These are phyloP conservation scores for Ephialtes manifestator DNA, from an alignment of 2,888 invertebrate species.

Conservation along the genomic window DNA sequence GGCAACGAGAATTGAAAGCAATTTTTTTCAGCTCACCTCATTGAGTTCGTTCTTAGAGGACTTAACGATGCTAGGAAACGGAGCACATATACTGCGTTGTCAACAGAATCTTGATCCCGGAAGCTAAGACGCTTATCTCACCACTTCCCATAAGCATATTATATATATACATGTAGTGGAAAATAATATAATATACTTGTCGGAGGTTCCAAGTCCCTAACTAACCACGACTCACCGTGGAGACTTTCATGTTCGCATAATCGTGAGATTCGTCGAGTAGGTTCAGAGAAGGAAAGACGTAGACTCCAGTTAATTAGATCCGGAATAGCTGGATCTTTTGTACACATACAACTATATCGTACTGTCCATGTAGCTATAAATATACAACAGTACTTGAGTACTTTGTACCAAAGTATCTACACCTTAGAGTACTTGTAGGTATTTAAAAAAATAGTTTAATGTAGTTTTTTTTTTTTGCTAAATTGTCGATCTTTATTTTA, in stretches of 20 bases:
- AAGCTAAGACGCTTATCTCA: conserved; percentile 35
- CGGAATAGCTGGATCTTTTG: conserved; percentile 38
- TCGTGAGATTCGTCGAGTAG: conserved; percentile 14
- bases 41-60: neutral
- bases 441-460: neutral
- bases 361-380: conserved; percentile 8
- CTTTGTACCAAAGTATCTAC: neutral
- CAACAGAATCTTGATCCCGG: conserved; percentile 33
- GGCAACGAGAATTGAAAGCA: neutral
- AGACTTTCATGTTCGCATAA: conserved; percentile 47
- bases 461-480: neutral
- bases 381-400: neutral
- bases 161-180: neutral
- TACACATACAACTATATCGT: neutral
- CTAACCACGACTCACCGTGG: conserved; percentile 25
- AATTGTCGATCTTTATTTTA: neutral
- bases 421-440: neutral
- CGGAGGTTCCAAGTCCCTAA: conserved; percentile 20
- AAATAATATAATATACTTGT: conserved; percentile 22
- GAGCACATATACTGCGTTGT: conserved; percentile 1
- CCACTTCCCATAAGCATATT: conserved; percentile 18
- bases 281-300: neutral
- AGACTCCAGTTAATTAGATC: conserved; percentile 34
- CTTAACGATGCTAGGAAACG: conserved; percentile 5
- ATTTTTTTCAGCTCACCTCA: neutral